A percentile compares a stretch with the other conserved stretches of the same genome.
These are phyloP conservation scores for Acholoe squamosa DNA, from an alignment of 2,888 invertebrate species.

Conservation along the genomic window DNA sequence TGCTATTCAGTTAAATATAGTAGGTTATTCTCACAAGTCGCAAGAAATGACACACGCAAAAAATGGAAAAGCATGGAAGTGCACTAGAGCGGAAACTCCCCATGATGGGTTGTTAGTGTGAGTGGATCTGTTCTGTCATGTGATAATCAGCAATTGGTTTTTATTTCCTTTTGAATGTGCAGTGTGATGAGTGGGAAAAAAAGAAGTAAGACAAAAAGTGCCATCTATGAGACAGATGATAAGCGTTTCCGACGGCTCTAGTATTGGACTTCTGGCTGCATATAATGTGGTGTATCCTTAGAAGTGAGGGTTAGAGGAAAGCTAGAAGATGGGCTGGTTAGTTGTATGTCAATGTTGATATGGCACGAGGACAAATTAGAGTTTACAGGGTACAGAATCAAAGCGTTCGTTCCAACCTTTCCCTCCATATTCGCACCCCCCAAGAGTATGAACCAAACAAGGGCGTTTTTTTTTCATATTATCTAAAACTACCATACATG, in stretches of 20 bases:
- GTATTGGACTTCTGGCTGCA: not conserved
- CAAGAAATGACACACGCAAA: no score
- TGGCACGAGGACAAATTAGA: no score
- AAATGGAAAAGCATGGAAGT: not conserved
- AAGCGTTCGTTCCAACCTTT: no score
- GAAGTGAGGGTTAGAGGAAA: not conserved
- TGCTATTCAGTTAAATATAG: not conserved
- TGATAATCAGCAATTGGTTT: not conserved
- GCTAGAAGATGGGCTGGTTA: not conserved
- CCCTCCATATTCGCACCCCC: no score
- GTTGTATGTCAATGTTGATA: not conserved
- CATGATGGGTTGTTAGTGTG: not conserved
- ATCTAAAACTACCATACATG: no score
- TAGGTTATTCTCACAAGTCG: conserved; percentile 10
- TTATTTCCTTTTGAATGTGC: not conserved
- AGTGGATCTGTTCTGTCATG: conserved; percentile 27
- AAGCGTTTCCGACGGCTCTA: not conserved
- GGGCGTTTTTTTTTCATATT: no score
- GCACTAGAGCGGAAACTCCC: not conserved
- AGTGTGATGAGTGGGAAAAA: not conserved
- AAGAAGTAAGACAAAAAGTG: not conserved
- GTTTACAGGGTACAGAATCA: no score
- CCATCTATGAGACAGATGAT: not conserved
- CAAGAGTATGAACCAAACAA: no score
- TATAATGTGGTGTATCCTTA: not conserved